Evolutionary conservation across 2,797 vertebrate genomes (phyloP), one percentile per base, ranked within the genome.

Genomic region (Buceros bicornis): DNA sequence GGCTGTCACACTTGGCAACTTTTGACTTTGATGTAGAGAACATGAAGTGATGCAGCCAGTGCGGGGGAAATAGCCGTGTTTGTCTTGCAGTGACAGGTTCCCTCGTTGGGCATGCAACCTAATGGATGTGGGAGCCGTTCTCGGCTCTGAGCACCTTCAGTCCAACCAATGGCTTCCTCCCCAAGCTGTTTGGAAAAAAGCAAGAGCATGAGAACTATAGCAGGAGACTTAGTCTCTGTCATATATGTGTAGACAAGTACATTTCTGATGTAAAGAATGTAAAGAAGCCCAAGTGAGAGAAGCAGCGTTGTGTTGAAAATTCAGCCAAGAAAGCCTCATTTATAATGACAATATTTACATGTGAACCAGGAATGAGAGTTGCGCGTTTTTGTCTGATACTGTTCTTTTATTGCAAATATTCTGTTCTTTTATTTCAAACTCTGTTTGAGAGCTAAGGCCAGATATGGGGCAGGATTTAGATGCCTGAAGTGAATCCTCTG

Each of bases 61-160:
- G 91, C 5, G 5, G 51, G 60, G 35, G 54, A 58, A 82, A 45
- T 56, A 79, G 58, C 61, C 15, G 17, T 31, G 28, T 76, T 82
- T 93, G 40, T 86, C 78, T 84, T 89, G 87, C 82, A 87, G 76
- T 35, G 87, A 33, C 25, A 61, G 73, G 81, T 84, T 93, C 72
- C 71, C 48, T 65, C 48, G 74, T 90, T 37, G 79, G 88, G 64
- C 76, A 26, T 29, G 2, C 48, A 53, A 9, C 47, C n/a, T 29
- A 21, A 79, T 3, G 9, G 58, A 25, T 1, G 4, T 60, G 31
- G 65, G 45, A 90, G 53, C 42, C 18, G 1, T 64, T 61, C 80
- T 79, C 67, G 35, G 48, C 64, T 80, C 69, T 54, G 58, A 81
- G 58, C 9, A 10, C 57, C 82, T 89, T 37, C 58, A 76, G 51